Evolutionary conservation across 2,113 vertebrate species (phyloP).

Genomic region (Marmota flaviventris): DNA sequence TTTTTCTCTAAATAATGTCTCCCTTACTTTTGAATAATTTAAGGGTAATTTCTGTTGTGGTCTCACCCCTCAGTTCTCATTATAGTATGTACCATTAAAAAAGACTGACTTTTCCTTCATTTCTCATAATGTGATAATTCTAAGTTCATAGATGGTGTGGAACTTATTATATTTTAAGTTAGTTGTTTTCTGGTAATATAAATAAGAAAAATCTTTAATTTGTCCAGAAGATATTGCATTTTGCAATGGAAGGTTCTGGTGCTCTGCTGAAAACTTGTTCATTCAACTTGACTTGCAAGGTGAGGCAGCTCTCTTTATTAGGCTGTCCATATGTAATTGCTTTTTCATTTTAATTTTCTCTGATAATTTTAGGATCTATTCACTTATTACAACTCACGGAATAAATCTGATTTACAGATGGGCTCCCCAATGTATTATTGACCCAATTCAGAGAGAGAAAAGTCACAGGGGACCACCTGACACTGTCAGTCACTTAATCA

Average conservation of each 20-base stretch:
- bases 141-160: not conserved
- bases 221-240: not conserved
- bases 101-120: not conserved
- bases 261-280: not conserved
- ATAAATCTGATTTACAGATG: slow-evolving; percentile 14
- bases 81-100: not conserved
- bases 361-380: slow-evolving; percentile 4
- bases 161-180: slow-evolving; percentile 32
- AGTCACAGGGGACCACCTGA: not conserved
- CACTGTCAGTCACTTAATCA: not conserved
- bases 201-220: not conserved
- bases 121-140: not conserved
- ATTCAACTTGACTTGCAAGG: not conserved
- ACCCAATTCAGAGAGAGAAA: slow-evolving; percentile 40
- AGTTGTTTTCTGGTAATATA: slow-evolving; percentile 16
- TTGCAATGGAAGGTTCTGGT: not conserved
- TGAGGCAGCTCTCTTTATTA: not conserved
- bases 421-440: not conserved
- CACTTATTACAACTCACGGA: not conserved
- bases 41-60: not conserved
- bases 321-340: not conserved
- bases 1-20: not conserved
- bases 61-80: not conserved
- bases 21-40: not conserved
- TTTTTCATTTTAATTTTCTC: slow-evolving; percentile 51